phyloP scores from a whole-genome alignment of 2,888 invertebrate species.

The Caenorhabditis japonica region DNA sequence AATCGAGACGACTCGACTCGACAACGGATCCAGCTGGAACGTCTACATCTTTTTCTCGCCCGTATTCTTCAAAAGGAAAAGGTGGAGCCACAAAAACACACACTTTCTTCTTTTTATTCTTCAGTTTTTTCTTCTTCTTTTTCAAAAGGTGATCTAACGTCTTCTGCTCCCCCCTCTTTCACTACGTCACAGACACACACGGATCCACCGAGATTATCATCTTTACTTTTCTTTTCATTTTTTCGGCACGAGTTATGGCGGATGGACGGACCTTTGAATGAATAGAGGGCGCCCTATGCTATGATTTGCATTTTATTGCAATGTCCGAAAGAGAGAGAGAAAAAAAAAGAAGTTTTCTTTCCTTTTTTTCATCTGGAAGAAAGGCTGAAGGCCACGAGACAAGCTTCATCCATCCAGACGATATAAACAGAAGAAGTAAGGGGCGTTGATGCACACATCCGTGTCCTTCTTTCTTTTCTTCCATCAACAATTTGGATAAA shows the following conservation, averaged over 20 bases:
- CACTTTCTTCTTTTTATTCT: not conserved
- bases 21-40: too few relatives aligned
- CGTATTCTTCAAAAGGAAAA: too few relatives aligned
- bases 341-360: constrained; percentile 15
- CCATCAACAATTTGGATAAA: constrained; percentile 26
- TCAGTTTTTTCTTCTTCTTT: not conserved
- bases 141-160: not conserved
- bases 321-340: not conserved
- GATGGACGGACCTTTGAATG: constrained; percentile 2
- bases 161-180: constrained; percentile 2
- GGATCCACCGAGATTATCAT: constrained; percentile 27
- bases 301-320: constrained; percentile 48
- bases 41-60: too few relatives aligned
- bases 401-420: not conserved
- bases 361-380: constrained; percentile 36
- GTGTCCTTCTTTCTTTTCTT: constrained; percentile 11
- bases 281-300: not conserved
- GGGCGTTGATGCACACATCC: constrained; percentile 28
- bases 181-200: constrained; percentile 28
- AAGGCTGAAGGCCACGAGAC: too few relatives aligned
- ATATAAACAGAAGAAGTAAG: constrained; percentile 26
- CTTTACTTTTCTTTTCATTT: too few relatives aligned
- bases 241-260: constrained; percentile 1
- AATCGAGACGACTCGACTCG: constrained; percentile 36
- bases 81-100: constrained; percentile 2